phyloP scores from a whole-genome alignment of 2,888 invertebrate species.

The Entomobrya proxima region DNA sequence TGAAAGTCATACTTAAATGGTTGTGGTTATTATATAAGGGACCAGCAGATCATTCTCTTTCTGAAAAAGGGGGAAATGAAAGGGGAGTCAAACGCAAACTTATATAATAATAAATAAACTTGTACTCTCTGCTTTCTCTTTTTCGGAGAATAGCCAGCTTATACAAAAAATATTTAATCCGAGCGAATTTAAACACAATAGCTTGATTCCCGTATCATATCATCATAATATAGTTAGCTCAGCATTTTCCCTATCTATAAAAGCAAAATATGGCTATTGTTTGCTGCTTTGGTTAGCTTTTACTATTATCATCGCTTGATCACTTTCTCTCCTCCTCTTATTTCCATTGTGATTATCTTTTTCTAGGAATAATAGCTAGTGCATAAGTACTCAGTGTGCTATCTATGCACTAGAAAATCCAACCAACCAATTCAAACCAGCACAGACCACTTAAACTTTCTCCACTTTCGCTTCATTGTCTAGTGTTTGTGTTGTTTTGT shows the following conservation, averaged over 20 bases:
- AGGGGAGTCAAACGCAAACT: not conserved
- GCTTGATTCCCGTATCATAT: not conserved
- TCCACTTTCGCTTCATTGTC: not conserved
- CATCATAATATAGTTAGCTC: not conserved
- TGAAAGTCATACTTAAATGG: too few relatives aligned
- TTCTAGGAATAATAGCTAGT: not conserved
- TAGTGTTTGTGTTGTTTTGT: not conserved
- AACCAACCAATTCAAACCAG: not conserved
- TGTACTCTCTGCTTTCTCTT: too few relatives aligned
- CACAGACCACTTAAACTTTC: not conserved
- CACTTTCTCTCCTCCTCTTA: not conserved
- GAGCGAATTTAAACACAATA: too few relatives aligned
- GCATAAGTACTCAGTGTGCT: too few relatives aligned
- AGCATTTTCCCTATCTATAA: too few relatives aligned
- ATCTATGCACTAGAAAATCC: too few relatives aligned
- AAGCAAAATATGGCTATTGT: too few relatives aligned
- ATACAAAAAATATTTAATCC: too few relatives aligned
- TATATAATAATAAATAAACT: too few relatives aligned
- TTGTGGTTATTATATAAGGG: too few relatives aligned
- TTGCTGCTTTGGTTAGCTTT: too few relatives aligned
- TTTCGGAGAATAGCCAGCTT: too few relatives aligned
- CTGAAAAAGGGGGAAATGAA: not conserved
- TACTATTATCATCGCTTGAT: conserved; percentile 38
- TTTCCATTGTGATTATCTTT: not conserved
- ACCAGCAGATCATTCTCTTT: not conserved